These are phyloP conservation scores for Cardiocondyla obscurior DNA, from an alignment of 1,140 invertebrate species.

Conservation along the genomic window DNA sequence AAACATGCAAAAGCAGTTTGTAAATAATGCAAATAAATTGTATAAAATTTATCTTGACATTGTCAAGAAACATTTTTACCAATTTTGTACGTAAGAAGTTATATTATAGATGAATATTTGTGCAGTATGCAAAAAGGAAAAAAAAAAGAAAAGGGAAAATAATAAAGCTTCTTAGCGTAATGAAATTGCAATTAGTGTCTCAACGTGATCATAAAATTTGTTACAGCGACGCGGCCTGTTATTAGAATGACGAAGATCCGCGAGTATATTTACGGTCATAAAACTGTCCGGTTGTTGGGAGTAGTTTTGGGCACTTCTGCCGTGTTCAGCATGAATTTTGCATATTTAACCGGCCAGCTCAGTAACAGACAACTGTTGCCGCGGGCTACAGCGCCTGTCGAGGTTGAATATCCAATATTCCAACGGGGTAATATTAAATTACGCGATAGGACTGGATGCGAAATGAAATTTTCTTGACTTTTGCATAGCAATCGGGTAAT, in stretches of 20 bases:
- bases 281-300: constrained; percentile 49
- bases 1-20: no score
- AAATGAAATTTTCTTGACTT: constrained; percentile 64
- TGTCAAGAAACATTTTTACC: not conserved
- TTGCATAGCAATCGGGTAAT: constrained; percentile 36
- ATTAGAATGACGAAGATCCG: constrained; percentile 49
- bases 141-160: not conserved
- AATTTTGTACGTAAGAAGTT: not conserved
- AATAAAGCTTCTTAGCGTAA: not conserved
- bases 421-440: constrained; percentile 58
- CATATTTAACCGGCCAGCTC: constrained; percentile 49
- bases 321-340: constrained; percentile 43
- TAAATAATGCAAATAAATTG: not conserved
- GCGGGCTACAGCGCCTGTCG: constrained; percentile 24
- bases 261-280: constrained; percentile 40
- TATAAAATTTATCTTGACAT: not conserved
- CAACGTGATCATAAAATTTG: constrained; percentile 17
- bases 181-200: constrained; percentile 12
- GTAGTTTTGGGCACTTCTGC: constrained; percentile 22
- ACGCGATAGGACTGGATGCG: constrained; percentile 43
- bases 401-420: constrained; percentile 60
- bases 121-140: not conserved
- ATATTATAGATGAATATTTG: not conserved
- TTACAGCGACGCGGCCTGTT: constrained; percentile 4
- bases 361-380: constrained; percentile 59